Percentiles rank a stretch among this genome's conserved stretches.
Evolutionary conservation across 2,113 vertebrate species (phyloP).

Genomic region (Scolopax mira): DNA sequence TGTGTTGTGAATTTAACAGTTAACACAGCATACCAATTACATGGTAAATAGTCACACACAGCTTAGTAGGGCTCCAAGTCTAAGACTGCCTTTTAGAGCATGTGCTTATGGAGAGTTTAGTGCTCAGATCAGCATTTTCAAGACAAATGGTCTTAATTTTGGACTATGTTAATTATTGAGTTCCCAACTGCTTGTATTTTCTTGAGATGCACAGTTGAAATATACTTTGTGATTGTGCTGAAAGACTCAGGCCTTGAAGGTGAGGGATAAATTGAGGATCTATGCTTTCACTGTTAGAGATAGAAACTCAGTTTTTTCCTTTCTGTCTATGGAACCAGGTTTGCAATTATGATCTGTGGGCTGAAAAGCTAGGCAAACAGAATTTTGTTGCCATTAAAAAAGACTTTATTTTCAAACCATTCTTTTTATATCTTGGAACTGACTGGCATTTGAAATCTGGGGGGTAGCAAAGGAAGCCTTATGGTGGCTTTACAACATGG

Average conservation of each 20-base stretch:
- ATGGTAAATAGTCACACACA: neutral
- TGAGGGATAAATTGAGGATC: neutral
- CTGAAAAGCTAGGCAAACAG: neutral
- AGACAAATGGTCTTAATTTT: neutral
- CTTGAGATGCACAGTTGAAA: neutral
- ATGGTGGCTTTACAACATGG: neutral
- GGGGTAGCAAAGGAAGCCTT: neutral
- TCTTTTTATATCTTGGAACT: neutral
- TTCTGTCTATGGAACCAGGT: neutral
- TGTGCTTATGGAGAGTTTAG: neutral
- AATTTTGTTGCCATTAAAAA: neutral
- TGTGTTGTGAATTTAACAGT: neutral
- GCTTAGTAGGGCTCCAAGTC: neutral
- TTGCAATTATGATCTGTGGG: accelerated
- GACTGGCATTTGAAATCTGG: neutral
- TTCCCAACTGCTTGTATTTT: neutral
- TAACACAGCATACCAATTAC: neutral
- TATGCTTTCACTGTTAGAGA: neutral
- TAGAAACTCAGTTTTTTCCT: neutral
- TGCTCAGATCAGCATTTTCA: neutral
- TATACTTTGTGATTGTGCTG: neutral
- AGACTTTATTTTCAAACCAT: neutral
- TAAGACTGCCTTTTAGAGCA: neutral
- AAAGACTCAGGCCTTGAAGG: neutral
- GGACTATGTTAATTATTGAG: accelerated